Percentiles rank a stretch among this genome's conserved stretches.
phyloP scores from a whole-genome alignment of 2,113 vertebrate species.

The Anarhynchus alexandrinus region DNA sequence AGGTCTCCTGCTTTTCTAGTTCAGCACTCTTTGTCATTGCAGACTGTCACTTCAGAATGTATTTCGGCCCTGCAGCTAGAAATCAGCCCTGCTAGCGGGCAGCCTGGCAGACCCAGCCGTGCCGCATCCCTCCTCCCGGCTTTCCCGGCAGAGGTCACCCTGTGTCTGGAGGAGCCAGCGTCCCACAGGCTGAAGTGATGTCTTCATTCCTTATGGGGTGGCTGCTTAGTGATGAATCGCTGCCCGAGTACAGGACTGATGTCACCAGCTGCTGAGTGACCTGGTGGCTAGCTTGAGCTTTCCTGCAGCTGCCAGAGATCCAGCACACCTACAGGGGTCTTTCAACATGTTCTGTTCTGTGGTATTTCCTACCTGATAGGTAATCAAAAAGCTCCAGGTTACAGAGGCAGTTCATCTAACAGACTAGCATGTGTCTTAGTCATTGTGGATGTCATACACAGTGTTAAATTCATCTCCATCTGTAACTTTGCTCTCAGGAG shows the following conservation, averaged over 20 bases:
- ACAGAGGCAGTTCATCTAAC: not conserved
- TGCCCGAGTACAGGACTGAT: not conserved
- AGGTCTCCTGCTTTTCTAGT: not conserved
- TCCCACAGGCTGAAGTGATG: rapidly evolving
- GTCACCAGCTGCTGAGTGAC: not conserved
- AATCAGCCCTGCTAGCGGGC: not conserved
- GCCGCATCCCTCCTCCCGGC: not conserved
- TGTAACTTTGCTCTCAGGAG: not conserved
- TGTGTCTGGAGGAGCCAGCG: not conserved
- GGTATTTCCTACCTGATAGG: not conserved
- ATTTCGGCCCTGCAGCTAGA: not conserved
- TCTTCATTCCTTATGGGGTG: not conserved
- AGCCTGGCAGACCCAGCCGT: not conserved
- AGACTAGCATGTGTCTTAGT: not conserved
- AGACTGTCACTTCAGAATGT: not conserved
- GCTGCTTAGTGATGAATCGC: not conserved
- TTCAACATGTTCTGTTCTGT: not conserved
- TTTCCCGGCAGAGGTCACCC: slow-evolving; percentile 29
- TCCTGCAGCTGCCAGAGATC: not conserved
- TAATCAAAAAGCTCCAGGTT: not conserved
- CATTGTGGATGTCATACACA: not conserved
- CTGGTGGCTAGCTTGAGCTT: not conserved
- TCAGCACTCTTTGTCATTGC: not conserved
- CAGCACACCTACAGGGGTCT: not conserved
- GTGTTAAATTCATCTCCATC: not conserved